Percentiles rank a stretch among this genome's conserved stretches.
Conservation (phyloP, 37 sponge, comb jelly and placozoan genomes). For the Cliona cf. orientalis region DNA sequence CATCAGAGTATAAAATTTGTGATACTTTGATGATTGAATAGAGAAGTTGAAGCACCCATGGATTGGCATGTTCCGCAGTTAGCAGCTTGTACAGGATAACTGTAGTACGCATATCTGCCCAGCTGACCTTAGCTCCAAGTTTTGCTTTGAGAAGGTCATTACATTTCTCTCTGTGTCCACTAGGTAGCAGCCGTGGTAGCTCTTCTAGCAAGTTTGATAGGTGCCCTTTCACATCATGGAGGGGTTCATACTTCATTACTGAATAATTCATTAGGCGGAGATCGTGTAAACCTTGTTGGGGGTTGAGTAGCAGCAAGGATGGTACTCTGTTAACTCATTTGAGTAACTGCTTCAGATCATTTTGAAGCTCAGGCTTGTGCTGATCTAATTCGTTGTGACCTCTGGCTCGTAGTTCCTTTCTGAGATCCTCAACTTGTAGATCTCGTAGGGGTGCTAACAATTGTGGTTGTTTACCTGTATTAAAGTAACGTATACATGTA, state of each 20-base stretch:
- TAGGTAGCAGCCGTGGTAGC: slow-evolving; percentile 5
- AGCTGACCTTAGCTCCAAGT: neutral
- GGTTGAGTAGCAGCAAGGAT: slow-evolving; percentile 1
- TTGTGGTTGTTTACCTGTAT: neutral
- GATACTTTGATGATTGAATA: slow-evolving; percentile 1
- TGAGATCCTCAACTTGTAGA: slow-evolving; percentile 2
- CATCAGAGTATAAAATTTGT: slow-evolving; percentile 1
- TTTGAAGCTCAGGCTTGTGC: slow-evolving; percentile 6
- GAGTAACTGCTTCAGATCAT: neutral
- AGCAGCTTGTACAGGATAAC: neutral
- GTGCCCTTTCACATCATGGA: slow-evolving; percentile 34
- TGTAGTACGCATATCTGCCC: neutral
- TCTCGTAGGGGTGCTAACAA: neutral
- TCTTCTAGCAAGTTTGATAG: neutral
- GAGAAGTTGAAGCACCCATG: neutral
- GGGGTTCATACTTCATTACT: slow-evolving; percentile 10
- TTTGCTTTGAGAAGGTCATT: slow-evolving; percentile 1
- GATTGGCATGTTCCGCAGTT: neutral
- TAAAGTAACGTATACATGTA: too few species aligned
- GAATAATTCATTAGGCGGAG: slow-evolving; percentile 13
- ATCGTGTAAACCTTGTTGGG: neutral
- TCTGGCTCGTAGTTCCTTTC: slow-evolving; percentile 10
- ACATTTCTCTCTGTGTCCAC: neutral
- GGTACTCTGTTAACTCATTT: slow-evolving; percentile 14
- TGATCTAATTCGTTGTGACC: neutral